Evolutionary conservation across 2,888 invertebrate genomes (phyloP).

Genomic region (Leucoma salicis): DNA sequence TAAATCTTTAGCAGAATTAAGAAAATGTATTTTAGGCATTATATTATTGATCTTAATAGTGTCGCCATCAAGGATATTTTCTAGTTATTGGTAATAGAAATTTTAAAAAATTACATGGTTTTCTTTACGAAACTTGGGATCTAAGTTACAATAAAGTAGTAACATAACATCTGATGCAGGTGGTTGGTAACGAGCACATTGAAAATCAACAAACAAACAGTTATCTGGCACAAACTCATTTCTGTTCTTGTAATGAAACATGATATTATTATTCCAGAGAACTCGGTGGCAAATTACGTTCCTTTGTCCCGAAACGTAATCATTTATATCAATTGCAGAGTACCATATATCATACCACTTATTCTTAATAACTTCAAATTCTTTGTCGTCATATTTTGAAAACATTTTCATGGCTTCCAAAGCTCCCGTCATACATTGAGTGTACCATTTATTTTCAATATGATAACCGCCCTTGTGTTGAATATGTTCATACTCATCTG

Average conservation of each 20-base stretch:
- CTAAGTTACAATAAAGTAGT: slow-evolving; percentile 79
- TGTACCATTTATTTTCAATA: slow-evolving; percentile 52
- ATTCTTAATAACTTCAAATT: slow-evolving; percentile 44
- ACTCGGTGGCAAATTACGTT: slow-evolving; percentile 84
- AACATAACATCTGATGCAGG: slow-evolving; percentile 84
- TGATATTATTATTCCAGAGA: slow-evolving; percentile 84
- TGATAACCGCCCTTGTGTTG: slow-evolving; percentile 53
- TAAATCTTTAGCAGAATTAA: slow-evolving; percentile 69
- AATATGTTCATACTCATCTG: slow-evolving; percentile 48
- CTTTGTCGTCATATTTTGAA: slow-evolving; percentile 50
- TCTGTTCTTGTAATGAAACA: slow-evolving; percentile 70
- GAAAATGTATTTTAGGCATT: slow-evolving; percentile 65
- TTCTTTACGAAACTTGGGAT: slow-evolving; percentile 68
- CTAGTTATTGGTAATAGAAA: slow-evolving; percentile 80
- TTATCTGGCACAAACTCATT: slow-evolving; percentile 61
- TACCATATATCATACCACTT: slow-evolving; percentile 58
- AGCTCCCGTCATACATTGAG: slow-evolving; percentile 61
- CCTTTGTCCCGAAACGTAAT: slow-evolving; percentile 52
- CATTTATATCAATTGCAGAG: slow-evolving; percentile 45
- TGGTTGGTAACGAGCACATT: slow-evolving; percentile 84
- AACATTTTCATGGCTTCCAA: slow-evolving; percentile 54
- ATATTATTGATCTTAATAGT: slow-evolving; percentile 60
- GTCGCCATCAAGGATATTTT: slow-evolving; percentile 57
- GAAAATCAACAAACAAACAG: slow-evolving; percentile 86
- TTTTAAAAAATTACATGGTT: slow-evolving; percentile 74